Conservation (phyloP, 2,797 vertebrate genomes). For the Platalea minor region DNA sequence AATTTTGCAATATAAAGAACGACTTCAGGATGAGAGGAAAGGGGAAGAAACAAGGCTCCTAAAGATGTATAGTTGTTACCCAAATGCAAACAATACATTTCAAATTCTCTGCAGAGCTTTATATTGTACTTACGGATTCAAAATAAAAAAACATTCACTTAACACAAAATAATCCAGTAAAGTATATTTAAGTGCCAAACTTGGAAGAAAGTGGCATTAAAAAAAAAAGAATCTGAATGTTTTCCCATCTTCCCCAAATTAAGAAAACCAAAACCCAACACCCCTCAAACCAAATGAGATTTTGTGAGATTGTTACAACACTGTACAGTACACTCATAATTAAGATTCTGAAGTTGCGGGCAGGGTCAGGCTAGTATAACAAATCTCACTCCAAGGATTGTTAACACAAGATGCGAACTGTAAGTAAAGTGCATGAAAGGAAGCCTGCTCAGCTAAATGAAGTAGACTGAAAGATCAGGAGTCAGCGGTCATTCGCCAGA, state of each 20-base stretch:
- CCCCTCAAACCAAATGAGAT: slow-evolving; percentile 66
- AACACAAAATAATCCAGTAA: slow-evolving; percentile 66
- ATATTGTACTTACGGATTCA: slow-evolving; percentile 44
- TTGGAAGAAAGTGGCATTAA: slow-evolving; percentile 60
- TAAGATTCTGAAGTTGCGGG: slow-evolving; percentile 58
- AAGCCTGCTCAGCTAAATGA: slow-evolving; percentile 80
- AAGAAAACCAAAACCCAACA: slow-evolving; percentile 57
- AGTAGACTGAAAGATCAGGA: slow-evolving; percentile 72
- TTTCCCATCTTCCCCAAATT: slow-evolving; percentile 61
- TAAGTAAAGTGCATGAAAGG: slow-evolving; percentile 92
- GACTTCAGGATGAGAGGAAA: slow-evolving; percentile 24
- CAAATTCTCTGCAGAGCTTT: slow-evolving; percentile 45
- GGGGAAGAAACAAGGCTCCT: slow-evolving; percentile 63
- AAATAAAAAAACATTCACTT: slow-evolving; percentile 45
- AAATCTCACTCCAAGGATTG: slow-evolving; percentile 69
- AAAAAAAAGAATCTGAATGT: slow-evolving; percentile 24
- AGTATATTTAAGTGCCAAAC: slow-evolving; percentile 68
- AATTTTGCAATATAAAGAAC: slow-evolving; percentile 57
- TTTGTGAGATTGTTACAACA: slow-evolving; percentile 69
- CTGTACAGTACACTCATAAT: slow-evolving; percentile 69
- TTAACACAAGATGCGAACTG: slow-evolving; percentile 77
- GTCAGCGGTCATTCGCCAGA: slow-evolving; percentile 88
- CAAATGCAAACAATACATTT: slow-evolving; percentile 44
- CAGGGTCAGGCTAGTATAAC: slow-evolving; percentile 66
- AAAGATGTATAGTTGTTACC: slow-evolving; percentile 40